Percentiles rank a stretch among this genome's conserved stretches.
These are phyloP conservation scores for Buceros bicornis DNA, from an alignment of 2,797 vertebrate species.

Conservation along the genomic window DNA sequence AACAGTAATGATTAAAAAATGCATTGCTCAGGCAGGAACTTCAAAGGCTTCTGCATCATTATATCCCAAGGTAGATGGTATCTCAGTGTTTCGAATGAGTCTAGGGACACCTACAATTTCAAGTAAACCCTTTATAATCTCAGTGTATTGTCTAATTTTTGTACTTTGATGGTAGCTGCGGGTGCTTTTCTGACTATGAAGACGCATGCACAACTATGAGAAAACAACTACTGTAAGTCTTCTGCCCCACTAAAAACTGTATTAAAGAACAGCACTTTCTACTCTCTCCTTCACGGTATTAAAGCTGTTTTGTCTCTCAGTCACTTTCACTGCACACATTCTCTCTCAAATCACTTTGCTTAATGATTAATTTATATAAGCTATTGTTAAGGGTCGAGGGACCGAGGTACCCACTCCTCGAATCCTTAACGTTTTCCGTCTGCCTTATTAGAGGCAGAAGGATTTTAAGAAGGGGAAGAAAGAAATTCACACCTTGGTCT, in stretches of 20 bases:
- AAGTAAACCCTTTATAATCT: conserved; percentile 79
- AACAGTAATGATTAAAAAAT: conserved; percentile 55
- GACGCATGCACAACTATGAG: not conserved
- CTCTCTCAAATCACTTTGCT: not conserved
- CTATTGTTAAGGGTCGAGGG: not conserved
- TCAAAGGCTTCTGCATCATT: conserved; percentile 84
- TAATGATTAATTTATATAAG: not conserved
- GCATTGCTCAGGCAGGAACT: conserved; percentile 55
- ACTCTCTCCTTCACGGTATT: not conserved
- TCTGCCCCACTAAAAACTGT: not conserved
- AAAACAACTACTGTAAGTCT: not conserved
- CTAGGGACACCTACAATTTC: conserved; percentile 75
- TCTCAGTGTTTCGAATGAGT: conserved; percentile 76
- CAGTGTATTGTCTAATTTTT: conserved; percentile 76
- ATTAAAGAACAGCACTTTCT: not conserved
- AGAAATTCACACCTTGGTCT: no score
- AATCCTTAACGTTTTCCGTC: no score
- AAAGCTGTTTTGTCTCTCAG: not conserved
- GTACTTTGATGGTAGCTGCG: conserved; percentile 77
- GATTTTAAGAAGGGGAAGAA: no score
- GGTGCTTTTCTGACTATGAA: conserved; percentile 57
- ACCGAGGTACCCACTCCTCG: no score
- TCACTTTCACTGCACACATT: not conserved
- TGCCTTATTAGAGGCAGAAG: no score
- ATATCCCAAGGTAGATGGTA: conserved; percentile 78